phyloP scores from a whole-genome alignment of 2,888 invertebrate species.

The Gonocerus acuteangulatus region DNA sequence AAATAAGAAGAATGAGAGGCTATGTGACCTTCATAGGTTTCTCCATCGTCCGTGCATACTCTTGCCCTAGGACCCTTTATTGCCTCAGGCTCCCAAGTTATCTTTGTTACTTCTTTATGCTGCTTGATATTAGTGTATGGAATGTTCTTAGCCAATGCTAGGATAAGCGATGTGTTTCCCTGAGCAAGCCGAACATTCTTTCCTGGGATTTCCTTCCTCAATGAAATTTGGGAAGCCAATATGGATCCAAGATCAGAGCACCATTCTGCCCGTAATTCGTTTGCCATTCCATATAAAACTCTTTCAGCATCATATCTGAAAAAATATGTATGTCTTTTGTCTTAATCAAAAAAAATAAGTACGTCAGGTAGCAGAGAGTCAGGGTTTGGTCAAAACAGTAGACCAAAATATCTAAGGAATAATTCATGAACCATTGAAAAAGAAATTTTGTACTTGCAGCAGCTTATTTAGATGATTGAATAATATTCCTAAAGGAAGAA shows the following conservation, averaged over 20 bases:
- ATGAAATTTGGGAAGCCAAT: slow-evolving; percentile 48
- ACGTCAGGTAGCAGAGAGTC: too few species aligned
- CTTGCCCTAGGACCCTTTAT: neutral
- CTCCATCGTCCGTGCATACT: neutral
- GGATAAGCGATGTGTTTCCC: slow-evolving; percentile 59
- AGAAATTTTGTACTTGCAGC: too few species aligned
- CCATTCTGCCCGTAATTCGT: slow-evolving; percentile 42
- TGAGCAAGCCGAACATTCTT: slow-evolving; percentile 56
- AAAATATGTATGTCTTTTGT: neutral
- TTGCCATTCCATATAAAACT: slow-evolving; percentile 60
- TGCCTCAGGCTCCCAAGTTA: neutral
- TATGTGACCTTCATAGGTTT: slow-evolving; percentile 1
- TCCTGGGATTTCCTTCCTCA: slow-evolving; percentile 58
- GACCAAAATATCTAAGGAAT: too few species aligned
- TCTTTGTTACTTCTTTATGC: slow-evolving; percentile 54
- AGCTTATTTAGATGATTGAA: too few species aligned
- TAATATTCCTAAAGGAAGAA: too few species aligned
- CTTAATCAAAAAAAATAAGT: neutral
- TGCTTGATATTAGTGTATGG: slow-evolving; percentile 53
- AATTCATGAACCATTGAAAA: too few species aligned
- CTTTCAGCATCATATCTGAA: slow-evolving; percentile 59
- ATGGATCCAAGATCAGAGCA: slow-evolving; percentile 27
- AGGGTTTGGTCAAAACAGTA: too few species aligned
- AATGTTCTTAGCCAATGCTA: slow-evolving; percentile 55
- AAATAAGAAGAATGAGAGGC: too few species aligned